Percentiles rank a stretch among this genome's conserved stretches.
phyloP scores from a whole-genome alignment of 2,113 vertebrate species.

The Myotis lucifugus region DNA sequence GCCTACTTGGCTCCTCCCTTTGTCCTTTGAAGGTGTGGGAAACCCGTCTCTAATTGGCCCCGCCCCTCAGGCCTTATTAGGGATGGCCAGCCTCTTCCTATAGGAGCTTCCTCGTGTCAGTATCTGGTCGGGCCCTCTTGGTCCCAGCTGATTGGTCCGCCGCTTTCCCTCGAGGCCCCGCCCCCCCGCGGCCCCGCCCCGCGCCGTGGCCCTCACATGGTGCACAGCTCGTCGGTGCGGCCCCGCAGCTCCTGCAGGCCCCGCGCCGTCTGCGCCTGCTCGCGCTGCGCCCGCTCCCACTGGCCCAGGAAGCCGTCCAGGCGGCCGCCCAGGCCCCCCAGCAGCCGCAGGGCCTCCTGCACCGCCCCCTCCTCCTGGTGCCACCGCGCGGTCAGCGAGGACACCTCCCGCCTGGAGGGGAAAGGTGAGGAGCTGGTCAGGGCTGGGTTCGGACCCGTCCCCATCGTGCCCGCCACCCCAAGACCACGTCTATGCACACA shows the following conservation, averaged over 20 bases:
- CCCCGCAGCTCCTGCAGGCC: slow-evolving; percentile 74
- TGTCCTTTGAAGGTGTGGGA: not conserved
- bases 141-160: not conserved
- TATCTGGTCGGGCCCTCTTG: rapidly evolving
- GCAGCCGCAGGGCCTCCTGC: slow-evolving; percentile 74
- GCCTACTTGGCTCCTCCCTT: not conserved
- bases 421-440: not conserved
- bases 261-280: slow-evolving; percentile 71
- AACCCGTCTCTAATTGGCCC: not conserved
- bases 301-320: slow-evolving; percentile 78
- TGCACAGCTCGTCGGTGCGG: slow-evolving; percentile 68
- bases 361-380: slow-evolving; percentile 71
- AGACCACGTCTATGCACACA: not conserved
- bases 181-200: not conserved
- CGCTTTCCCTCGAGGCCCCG: not conserved
- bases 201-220: slow-evolving; percentile 51
- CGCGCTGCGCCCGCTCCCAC: slow-evolving; percentile 75
- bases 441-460: not conserved
- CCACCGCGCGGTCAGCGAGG: slow-evolving; percentile 72
- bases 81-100: not conserved
- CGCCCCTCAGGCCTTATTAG: not conserved
- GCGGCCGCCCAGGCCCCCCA: slow-evolving; percentile 74
- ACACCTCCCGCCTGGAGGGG: slow-evolving; percentile 70
- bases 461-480: rapidly evolving
- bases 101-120: not conserved